Evolutionary conservation across 2,888 invertebrate species (phyloP).

Genomic region (Morpho deidamia): DNA sequence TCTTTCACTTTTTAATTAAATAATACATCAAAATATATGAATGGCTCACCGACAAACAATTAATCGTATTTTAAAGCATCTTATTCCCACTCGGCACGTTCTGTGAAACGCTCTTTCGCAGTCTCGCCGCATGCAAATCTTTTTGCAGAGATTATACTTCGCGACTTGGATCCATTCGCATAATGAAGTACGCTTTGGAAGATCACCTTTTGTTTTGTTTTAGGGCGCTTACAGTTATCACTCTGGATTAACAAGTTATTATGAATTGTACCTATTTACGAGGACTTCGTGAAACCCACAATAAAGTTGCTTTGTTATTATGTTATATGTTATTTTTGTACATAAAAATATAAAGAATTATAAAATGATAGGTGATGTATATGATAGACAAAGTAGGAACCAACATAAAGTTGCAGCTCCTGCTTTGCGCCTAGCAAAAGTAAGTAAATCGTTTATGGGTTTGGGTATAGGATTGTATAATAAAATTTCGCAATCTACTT

Average conservation of each 20-base stretch:
- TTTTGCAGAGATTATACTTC: conserved; percentile 36
- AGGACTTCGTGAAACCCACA: neutral
- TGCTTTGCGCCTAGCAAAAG: no score
- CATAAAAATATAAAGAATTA: no score
- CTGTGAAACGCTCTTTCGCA: neutral
- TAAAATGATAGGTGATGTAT: no score
- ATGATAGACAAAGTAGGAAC: no score
- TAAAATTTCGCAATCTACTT: no score
- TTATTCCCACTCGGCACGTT: neutral
- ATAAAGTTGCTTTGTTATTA: neutral
- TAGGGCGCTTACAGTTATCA: conserved; percentile 25
- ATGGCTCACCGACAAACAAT: neutral
- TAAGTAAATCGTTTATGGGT: no score
- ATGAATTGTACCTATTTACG: conserved; percentile 2
- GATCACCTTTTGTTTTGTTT: conserved; percentile 35
- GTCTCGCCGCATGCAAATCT: conserved; percentile 31
- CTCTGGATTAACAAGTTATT: conserved; percentile 25
- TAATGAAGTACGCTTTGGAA: conserved; percentile 49
- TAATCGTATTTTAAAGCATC: neutral
- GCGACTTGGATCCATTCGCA: conserved; percentile 45
- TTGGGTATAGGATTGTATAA: no score
- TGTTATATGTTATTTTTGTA: no score
- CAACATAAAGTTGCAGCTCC: no score
- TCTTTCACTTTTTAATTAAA: no score
- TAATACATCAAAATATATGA: no score